Conservation (phyloP, 2,888 invertebrate species). For the Latheticus oryzae region DNA sequence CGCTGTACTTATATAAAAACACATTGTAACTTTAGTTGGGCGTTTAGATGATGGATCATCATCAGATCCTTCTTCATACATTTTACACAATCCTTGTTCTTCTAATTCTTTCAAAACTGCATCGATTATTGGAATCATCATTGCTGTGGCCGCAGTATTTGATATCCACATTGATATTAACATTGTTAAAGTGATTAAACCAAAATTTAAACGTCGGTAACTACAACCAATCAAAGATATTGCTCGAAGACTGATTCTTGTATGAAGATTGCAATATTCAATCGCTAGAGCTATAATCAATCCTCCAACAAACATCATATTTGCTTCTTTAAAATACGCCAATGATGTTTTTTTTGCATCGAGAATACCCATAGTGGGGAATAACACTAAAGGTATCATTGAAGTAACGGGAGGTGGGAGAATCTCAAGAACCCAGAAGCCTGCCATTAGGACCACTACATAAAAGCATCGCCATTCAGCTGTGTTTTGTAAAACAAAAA, state of each 20-base stretch:
- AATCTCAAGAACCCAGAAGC: conserved; percentile 77
- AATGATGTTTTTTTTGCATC: conserved; percentile 71
- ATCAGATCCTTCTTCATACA: conserved; percentile 63
- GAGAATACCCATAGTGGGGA: conserved; percentile 85
- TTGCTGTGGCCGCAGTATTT: conserved; percentile 92
- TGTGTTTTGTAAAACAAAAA: conserved; percentile 71
- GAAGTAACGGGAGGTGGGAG: conserved; percentile 86
- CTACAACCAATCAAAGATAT: conserved; percentile 67
- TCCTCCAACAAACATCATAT: conserved; percentile 91
- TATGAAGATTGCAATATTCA: conserved; percentile 89
- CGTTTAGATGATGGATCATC: conserved; percentile 2
- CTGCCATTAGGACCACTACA: conserved; percentile 83
- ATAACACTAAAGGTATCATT: conserved; percentile 83
- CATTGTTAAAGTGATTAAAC: conserved; percentile 90
- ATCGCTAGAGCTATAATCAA: conserved; percentile 91
- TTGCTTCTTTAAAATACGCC: conserved; percentile 83
- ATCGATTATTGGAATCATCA: conserved; percentile 94
- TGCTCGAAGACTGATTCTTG: conserved; percentile 85
- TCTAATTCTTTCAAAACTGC: conserved; percentile 86
- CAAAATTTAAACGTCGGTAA: conserved; percentile 78
- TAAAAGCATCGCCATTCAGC: conserved; percentile 80
- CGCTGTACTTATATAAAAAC: conserved; percentile 65
- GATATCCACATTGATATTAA: conserved; percentile 97
- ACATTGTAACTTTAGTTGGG: conserved; percentile 80
- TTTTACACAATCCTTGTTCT: conserved; percentile 77